A percentile compares a stretch with the other conserved stretches of the same genome.
phyloP scores from a whole-genome alignment of 2,797 vertebrate genomes.

The Enteromius argenteus region DNA sequence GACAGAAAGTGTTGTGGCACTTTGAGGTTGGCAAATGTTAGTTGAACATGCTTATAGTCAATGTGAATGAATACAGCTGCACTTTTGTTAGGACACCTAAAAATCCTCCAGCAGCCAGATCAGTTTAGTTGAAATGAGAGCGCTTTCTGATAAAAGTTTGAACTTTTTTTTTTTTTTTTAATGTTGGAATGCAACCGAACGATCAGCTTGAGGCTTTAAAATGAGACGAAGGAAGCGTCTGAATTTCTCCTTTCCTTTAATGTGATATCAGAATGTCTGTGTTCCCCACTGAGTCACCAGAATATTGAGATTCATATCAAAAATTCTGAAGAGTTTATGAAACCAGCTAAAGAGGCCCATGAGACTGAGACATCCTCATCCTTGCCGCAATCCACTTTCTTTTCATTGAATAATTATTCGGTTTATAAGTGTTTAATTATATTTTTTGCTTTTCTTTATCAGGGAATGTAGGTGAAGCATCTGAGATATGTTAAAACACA shows the following conservation, averaged over 20 bases:
- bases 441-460: not conserved
- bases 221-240: not conserved
- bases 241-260: not conserved
- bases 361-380: not conserved
- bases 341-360: not conserved
- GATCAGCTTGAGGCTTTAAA: constrained; percentile 2
- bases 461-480: not conserved
- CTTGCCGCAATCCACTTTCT: not conserved
- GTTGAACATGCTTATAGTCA: not conserved
- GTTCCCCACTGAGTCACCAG: constrained; percentile 2
- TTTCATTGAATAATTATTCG: not conserved
- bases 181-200: not conserved
- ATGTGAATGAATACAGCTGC: not conserved
- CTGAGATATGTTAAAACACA: not conserved
- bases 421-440: not conserved
- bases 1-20: not conserved
- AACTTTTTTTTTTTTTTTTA: not conserved
- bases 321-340: not conserved
- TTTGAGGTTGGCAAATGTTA: not conserved
- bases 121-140: not conserved
- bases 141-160: not conserved
- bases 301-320: constrained; percentile 20
- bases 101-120: not conserved
- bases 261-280: constrained; percentile 5
- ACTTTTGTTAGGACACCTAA: not conserved